phyloP scores from a whole-genome alignment of 2,113 vertebrate genomes.

The Periophthalmus modestus region DNA sequence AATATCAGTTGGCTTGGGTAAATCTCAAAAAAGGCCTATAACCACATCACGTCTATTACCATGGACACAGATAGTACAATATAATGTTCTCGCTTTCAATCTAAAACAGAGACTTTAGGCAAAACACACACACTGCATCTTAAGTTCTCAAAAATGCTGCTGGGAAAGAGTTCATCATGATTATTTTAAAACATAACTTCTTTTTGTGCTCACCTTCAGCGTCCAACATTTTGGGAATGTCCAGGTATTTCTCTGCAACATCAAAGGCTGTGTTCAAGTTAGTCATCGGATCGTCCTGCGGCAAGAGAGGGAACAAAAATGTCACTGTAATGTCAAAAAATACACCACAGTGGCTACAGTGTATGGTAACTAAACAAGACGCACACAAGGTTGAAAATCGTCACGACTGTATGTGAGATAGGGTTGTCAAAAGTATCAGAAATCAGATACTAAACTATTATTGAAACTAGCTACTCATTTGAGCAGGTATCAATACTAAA shows the following conservation, averaged over 20 bases:
- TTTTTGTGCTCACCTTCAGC: constrained; percentile 85
- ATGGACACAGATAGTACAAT: background rate
- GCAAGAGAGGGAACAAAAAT: constrained; percentile 3
- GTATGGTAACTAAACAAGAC: background rate
- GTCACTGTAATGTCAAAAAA: background rate
- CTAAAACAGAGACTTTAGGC: background rate
- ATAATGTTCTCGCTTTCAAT: background rate
- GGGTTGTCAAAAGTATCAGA: too few species aligned
- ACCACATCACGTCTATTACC: background rate
- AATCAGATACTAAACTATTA: too few species aligned
- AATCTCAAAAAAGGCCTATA: background rate
- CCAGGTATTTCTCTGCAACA: constrained; percentile 91
- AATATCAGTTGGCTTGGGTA: background rate
- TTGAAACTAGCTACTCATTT: too few species aligned
- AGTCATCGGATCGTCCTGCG: constrained; percentile 89
- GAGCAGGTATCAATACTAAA: too few species aligned
- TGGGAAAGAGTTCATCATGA: background rate
- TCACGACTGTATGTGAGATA: too few species aligned
- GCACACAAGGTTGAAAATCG: too few species aligned
- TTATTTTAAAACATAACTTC: background rate
- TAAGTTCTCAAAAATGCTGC: background rate
- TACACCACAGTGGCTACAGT: background rate
- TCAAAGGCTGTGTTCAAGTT: constrained; percentile 94
- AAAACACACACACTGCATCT: background rate
- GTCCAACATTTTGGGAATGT: constrained; percentile 96